phyloP scores from a whole-genome alignment of 1,140 invertebrate genomes.

The Tetramorium simillimum region DNA sequence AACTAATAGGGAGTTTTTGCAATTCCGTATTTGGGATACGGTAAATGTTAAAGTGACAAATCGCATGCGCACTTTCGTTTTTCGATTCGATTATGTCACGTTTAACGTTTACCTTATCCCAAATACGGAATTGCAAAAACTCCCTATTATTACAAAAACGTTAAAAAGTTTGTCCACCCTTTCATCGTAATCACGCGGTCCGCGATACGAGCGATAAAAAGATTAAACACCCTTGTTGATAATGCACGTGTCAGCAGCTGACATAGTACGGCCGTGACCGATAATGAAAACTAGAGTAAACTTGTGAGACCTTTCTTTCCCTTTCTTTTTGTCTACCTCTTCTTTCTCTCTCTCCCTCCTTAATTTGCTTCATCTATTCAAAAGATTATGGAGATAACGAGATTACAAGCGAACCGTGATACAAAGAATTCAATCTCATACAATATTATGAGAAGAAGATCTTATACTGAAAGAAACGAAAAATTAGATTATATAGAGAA shows the following conservation, averaged over 20 bases:
- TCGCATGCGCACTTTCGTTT: too few species aligned
- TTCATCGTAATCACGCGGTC: not conserved
- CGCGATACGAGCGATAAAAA: not conserved
- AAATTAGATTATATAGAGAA: not conserved
- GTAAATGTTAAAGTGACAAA: too few species aligned
- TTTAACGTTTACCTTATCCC: too few species aligned
- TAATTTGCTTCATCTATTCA: not conserved
- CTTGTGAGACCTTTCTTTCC: not conserved
- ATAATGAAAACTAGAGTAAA: slow-evolving; percentile 57
- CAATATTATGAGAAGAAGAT: not conserved
- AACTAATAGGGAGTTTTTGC: too few species aligned
- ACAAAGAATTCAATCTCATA: not conserved
- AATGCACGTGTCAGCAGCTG: not conserved
- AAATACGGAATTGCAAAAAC: too few species aligned
- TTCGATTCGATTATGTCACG: too few species aligned
- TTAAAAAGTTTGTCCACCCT: not conserved
- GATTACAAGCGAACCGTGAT: not conserved
- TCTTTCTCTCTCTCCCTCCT: not conserved
- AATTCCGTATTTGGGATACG: too few species aligned
- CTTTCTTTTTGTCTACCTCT: not conserved
- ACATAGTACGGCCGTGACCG: not conserved
- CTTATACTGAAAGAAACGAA: not conserved
- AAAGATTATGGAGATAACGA: not conserved
- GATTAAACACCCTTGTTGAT: not conserved
- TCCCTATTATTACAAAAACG: not conserved